phyloP scores from a whole-genome alignment of 2,797 vertebrate genomes.

The Sebastiscus albofasciatus region DNA sequence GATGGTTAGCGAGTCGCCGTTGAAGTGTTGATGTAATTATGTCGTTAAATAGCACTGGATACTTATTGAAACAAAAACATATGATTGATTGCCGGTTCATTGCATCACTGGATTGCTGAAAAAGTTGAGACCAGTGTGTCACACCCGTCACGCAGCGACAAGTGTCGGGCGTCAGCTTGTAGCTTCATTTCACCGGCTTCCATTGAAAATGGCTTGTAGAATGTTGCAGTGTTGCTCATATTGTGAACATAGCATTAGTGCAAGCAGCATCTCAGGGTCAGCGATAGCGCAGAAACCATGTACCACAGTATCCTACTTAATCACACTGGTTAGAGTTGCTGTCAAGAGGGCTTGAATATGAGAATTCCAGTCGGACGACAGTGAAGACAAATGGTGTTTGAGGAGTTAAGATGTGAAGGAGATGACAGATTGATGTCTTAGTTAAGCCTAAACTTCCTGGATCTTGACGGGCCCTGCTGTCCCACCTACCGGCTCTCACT shows the following conservation, averaged over 20 bases:
- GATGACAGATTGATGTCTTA: slow-evolving; percentile 57
- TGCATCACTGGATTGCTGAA: no score
- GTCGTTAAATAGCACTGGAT: no score
- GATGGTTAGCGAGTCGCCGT: no score
- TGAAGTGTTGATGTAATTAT: no score
- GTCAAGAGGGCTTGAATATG: slow-evolving; percentile 26
- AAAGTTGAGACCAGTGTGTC: no score
- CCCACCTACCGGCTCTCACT: not conserved
- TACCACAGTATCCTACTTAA: not conserved
- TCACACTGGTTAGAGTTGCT: slow-evolving; percentile 23
- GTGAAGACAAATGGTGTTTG: slow-evolving; percentile 22
- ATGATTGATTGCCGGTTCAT: no score
- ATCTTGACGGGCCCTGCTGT: slow-evolving; percentile 5
- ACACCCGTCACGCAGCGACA: no score
- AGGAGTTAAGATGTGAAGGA: slow-evolving; percentile 22
- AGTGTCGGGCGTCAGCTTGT: not conserved
- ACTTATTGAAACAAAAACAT: no score
- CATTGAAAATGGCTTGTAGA: no score
- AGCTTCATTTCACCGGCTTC: no score
- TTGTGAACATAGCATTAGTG: no score
- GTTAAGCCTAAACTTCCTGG: slow-evolving; percentile 33
- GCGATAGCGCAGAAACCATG: not conserved
- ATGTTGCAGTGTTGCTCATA: no score
- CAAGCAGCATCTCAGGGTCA: slow-evolving; percentile 6
- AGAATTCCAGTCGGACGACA: slow-evolving; percentile 34